These are phyloP conservation scores for Nesospiza acunhae DNA, from an alignment of 2,113 vertebrate genomes.

Conservation along the genomic window DNA sequence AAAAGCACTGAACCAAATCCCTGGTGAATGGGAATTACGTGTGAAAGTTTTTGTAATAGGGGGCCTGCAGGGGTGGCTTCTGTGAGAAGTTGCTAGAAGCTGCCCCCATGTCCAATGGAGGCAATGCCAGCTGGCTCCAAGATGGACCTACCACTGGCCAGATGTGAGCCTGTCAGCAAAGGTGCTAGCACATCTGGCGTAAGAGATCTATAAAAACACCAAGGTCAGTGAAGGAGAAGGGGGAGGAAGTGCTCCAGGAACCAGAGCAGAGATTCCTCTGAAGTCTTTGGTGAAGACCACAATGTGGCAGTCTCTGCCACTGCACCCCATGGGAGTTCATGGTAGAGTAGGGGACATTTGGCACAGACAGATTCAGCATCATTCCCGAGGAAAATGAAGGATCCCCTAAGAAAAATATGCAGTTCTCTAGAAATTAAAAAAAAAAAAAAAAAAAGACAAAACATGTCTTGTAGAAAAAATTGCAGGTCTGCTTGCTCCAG, in stretches of 20 bases:
- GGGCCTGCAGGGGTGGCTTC: not conserved
- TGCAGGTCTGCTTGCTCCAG: not conserved
- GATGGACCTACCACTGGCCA: not conserved
- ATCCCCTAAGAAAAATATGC: not conserved
- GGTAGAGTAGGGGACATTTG: accelerated
- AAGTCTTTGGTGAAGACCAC: not conserved
- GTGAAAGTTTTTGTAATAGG: not conserved
- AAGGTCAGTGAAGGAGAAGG: not conserved
- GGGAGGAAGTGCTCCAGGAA: not conserved
- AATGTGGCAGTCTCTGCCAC: not conserved
- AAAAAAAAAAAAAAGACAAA: too few species aligned
- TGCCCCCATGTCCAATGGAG: not conserved
- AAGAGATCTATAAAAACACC: not conserved
- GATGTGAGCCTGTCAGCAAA: not conserved
- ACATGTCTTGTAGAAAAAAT: not conserved
- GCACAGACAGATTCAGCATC: not conserved
- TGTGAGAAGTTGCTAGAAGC: not conserved
- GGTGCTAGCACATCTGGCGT: not conserved
- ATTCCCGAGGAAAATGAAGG: not conserved
- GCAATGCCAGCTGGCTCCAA: not conserved
- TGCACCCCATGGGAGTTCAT: not conserved
- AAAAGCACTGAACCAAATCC: not conserved
- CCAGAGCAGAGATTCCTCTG: not conserved
- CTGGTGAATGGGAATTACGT: not conserved
- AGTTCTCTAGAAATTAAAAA: not conserved